Conservation (phyloP, 2,888 invertebrate genomes). For the Argyresthia goedartella region DNA sequence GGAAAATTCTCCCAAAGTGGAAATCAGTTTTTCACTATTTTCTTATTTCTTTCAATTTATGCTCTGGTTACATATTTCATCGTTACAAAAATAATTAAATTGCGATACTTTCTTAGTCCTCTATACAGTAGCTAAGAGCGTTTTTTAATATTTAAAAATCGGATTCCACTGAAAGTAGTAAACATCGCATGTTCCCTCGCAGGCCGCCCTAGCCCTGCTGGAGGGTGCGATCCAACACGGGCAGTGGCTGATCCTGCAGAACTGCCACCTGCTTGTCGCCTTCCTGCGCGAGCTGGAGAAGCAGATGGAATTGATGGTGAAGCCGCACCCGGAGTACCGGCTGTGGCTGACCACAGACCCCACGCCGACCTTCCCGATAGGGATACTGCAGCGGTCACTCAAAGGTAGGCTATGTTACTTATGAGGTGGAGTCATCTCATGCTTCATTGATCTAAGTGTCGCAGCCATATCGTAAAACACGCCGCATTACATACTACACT, state of each 20-base stretch:
- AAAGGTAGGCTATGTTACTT: constrained; percentile 68
- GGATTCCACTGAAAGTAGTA: too few species aligned
- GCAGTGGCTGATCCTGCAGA: constrained; percentile 93
- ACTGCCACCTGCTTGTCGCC: constrained; percentile 87
- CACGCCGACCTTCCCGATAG: constrained; percentile 88
- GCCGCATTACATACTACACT: too few species aligned
- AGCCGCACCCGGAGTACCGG: constrained; percentile 91
- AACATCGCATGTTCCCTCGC: constrained; percentile 10
- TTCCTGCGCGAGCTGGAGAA: constrained; percentile 89
- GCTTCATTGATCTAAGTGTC: not conserved
- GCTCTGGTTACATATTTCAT: too few species aligned
- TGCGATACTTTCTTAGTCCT: too few species aligned
- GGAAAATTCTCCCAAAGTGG: too few species aligned
- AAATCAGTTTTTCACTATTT: too few species aligned
- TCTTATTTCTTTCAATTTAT: too few species aligned
- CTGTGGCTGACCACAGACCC: constrained; percentile 95
- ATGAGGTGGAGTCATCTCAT: not conserved
- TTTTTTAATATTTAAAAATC: too few species aligned
- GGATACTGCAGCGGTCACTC: constrained; percentile 86
- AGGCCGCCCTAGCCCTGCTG: constrained; percentile 79
- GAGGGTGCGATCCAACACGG: constrained; percentile 81
- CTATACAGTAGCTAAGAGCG: too few species aligned
- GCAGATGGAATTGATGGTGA: constrained; percentile 80
- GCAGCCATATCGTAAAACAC: too few species aligned
- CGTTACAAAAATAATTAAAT: too few species aligned